Conservation (phyloP, 1,140 invertebrate species). For the Amphibalanus amphitrite region DNA sequence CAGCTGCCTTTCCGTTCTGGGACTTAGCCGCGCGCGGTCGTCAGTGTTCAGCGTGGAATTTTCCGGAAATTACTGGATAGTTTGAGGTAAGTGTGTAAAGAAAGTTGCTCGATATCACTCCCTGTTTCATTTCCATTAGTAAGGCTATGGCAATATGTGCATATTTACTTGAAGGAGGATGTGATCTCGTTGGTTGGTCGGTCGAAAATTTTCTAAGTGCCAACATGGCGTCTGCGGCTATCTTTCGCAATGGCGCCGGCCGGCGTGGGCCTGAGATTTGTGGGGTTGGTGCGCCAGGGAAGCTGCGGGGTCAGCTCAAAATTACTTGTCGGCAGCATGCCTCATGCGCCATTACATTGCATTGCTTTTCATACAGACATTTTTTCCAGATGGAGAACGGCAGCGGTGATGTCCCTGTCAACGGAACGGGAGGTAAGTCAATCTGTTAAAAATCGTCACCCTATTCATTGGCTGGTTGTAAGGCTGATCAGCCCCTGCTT, state of each 20-base stretch:
- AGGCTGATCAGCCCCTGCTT: too few relatives aligned
- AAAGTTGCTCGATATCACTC: background rate
- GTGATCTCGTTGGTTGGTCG: background rate
- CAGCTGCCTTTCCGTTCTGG: background rate
- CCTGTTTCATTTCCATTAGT: too few relatives aligned
- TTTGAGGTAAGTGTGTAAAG: background rate
- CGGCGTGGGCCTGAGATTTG: too few relatives aligned
- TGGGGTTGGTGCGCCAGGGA: too few relatives aligned
- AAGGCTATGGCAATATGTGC: too few relatives aligned
- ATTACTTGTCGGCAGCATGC: background rate
- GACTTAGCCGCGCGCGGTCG: background rate
- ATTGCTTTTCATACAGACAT: too few relatives aligned
- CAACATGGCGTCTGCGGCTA: conserved; percentile 62
- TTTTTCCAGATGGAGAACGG: background rate
- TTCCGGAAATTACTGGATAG: background rate
- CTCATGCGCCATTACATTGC: too few relatives aligned
- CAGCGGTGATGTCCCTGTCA: background rate
- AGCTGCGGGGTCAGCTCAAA: too few relatives aligned
- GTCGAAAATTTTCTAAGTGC: conserved; percentile 55
- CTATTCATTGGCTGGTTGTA: too few relatives aligned
- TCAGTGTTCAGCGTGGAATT: background rate
- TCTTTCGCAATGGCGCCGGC: conserved; percentile 29
- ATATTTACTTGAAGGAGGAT: too few relatives aligned
- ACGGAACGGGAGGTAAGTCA: background rate
- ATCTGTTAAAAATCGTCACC: too few relatives aligned